Percentiles rank a stretch among this genome's conserved stretches.
Evolutionary conservation across 2,113 vertebrate species (phyloP).

Genomic region (Candoia aspera): DNA sequence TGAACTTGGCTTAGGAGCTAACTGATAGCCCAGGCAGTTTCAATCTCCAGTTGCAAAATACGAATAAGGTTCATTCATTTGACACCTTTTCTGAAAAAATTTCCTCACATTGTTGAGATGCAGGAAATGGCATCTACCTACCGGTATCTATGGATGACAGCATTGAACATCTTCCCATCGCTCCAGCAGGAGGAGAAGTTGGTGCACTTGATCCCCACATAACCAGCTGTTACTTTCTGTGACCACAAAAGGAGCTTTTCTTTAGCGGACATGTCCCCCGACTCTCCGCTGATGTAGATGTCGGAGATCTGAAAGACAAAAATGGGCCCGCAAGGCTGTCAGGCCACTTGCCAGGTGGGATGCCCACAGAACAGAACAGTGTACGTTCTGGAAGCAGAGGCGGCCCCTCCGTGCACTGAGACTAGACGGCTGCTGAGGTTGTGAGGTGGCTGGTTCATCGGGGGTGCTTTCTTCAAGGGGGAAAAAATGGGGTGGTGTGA

Average conservation of each 20-base stretch:
- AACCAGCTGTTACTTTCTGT: slow-evolving; percentile 91
- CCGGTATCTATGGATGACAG: slow-evolving; percentile 97
- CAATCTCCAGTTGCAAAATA: not conserved
- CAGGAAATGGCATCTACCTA: slow-evolving; percentile 43
- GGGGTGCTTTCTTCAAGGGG: not conserved
- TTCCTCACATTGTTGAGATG: not conserved
- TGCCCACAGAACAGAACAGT: not conserved
- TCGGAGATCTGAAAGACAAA: slow-evolving; percentile 88
- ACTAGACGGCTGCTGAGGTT: not conserved
- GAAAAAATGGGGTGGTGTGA: not conserved
- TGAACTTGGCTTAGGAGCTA: not conserved
- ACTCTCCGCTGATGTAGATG: slow-evolving; percentile 97
- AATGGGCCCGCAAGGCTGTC: accelerated
- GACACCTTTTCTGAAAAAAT: not conserved
- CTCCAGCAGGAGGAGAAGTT: slow-evolving; percentile 98
- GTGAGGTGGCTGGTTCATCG: not conserved
- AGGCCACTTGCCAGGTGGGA: not conserved
- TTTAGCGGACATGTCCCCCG: slow-evolving; percentile 96
- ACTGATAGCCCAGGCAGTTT: not conserved
- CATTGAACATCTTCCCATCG: slow-evolving; percentile 97
- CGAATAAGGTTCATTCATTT: not conserved
- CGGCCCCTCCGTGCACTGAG: not conserved
- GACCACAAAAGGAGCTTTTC: slow-evolving; percentile 97
- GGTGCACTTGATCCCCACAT: slow-evolving; percentile 90
- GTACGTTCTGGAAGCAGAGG: too few species aligned